Evolutionary conservation across 1,140 invertebrate genomes (phyloP).

Genomic region (Drosophila funebris): DNA sequence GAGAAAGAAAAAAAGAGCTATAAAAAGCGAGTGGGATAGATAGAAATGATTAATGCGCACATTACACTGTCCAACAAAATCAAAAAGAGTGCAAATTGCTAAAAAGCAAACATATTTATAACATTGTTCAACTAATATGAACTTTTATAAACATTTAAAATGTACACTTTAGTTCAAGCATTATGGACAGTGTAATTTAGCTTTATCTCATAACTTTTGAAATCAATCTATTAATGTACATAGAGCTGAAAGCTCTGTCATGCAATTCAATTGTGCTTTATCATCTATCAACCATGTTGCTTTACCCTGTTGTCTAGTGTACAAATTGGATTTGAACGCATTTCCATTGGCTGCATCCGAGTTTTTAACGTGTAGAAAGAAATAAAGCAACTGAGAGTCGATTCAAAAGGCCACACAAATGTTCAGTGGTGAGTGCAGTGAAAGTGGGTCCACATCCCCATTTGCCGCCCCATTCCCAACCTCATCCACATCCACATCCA

Average conservation of each 20-base stretch:
- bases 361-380: conserved; percentile 50
- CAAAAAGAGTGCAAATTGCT: background rate
- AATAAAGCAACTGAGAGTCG: conserved; percentile 24
- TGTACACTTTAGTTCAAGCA: too few relatives aligned
- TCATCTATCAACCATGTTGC: background rate
- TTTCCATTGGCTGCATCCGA: conserved; percentile 38
- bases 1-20: conserved; percentile 14
- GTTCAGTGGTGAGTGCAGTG: conserved; percentile 66
- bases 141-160: too few relatives aligned
- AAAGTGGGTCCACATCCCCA: conserved; percentile 57
- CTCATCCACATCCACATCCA: conserved; percentile 3
- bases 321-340: conserved; percentile 35
- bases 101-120: background rate
- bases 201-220: too few relatives aligned
- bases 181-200: background rate
- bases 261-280: background rate
- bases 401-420: conserved; percentile 61
- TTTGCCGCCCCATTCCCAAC: conserved; percentile 1
- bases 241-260: background rate
- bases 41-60: conserved; percentile 29
- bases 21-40: conserved; percentile 9
- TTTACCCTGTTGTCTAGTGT: conserved; percentile 24
- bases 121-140: too few relatives aligned
- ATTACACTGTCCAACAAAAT: conserved; percentile 20
- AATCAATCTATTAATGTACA: background rate